Evolutionary conservation across 37 sponge, comb jelly and placozoan species (phyloP).

Genomic region (Diacarnus erythraeanus): DNA sequence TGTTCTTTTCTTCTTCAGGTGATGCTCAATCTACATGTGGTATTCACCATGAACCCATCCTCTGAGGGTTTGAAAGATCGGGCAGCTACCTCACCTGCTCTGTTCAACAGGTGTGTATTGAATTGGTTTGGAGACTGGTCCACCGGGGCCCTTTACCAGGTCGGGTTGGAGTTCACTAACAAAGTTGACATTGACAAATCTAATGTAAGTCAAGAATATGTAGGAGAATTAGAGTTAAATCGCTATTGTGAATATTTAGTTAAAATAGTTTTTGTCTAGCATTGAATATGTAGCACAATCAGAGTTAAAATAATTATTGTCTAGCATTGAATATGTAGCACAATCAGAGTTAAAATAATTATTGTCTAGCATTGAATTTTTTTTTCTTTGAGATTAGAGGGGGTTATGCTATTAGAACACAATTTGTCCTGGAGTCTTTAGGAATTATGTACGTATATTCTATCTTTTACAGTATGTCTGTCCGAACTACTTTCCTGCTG

Average conservation of each 20-base stretch:
- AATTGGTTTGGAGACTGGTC: constrained; percentile 99
- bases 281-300: no score
- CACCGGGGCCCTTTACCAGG: constrained; percentile 91
- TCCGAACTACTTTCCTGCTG: constrained; percentile 62
- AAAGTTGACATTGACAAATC: constrained; percentile 90
- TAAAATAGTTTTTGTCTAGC: no score
- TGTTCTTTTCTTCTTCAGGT: constrained; percentile 34
- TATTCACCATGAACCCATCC: constrained; percentile 99
- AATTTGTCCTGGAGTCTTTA: no score
- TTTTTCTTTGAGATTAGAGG: no score
- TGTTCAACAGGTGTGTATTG: constrained; percentile 98
- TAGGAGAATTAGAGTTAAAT: no score
- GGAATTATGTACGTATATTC: not conserved
- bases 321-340: no score
- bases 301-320: no score
- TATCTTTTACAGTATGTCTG: constrained; percentile 59
- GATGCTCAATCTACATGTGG: constrained; percentile 95
- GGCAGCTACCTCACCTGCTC: constrained; percentile 96
- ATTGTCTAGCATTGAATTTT: not conserved
- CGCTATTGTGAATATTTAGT: no score
- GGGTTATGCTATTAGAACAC: no score
- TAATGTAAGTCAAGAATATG: constrained; percentile 79
- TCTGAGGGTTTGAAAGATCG: constrained; percentile 96
- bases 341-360: no score
- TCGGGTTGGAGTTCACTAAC: constrained; percentile 92